These are phyloP conservation scores for Tamias sibiricus DNA, from an alignment of 2,113 vertebrate species.

Conservation along the genomic window DNA sequence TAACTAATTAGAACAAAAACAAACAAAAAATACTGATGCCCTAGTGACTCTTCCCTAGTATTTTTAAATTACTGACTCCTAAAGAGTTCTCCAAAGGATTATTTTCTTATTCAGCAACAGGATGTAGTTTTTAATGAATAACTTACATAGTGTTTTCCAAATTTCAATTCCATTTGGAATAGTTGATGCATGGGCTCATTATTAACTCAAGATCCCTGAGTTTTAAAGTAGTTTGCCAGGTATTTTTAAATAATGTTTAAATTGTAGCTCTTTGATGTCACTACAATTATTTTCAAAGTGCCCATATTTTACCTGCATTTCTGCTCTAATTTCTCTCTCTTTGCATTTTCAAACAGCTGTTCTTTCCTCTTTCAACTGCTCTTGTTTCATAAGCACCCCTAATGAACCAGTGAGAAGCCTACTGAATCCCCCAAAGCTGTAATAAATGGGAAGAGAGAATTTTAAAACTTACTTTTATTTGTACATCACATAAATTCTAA, in stretches of 20 bases:
- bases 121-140: slow-evolving; percentile 59
- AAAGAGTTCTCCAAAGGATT: background rate
- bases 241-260: slow-evolving; percentile 81
- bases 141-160: background rate
- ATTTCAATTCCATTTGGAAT: slow-evolving; percentile 50
- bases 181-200: slow-evolving; percentile 65
- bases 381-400: slow-evolving; percentile 75
- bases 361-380: slow-evolving; percentile 74
- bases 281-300: slow-evolving; percentile 78
- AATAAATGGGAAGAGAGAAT: slow-evolving; percentile 65
- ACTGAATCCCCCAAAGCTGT: slow-evolving; percentile 65
- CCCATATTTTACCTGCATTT: slow-evolving; percentile 79
- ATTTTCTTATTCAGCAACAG: slow-evolving; percentile 3
- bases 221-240: slow-evolving; percentile 60
- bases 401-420: slow-evolving; percentile 71
- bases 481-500: slow-evolving; percentile 66
- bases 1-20: too few species aligned
- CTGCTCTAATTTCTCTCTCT: slow-evolving; percentile 72
- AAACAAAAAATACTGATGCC: background rate
- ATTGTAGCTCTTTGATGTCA: slow-evolving; percentile 61
- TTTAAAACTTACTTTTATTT: slow-evolving; percentile 76
- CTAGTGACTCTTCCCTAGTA: background rate
- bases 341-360: slow-evolving; percentile 79
- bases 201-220: slow-evolving; percentile 56
- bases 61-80: slow-evolving; percentile 54